Conservation (phyloP, 2,888 invertebrate species). For the Drosophila lutescens region DNA sequence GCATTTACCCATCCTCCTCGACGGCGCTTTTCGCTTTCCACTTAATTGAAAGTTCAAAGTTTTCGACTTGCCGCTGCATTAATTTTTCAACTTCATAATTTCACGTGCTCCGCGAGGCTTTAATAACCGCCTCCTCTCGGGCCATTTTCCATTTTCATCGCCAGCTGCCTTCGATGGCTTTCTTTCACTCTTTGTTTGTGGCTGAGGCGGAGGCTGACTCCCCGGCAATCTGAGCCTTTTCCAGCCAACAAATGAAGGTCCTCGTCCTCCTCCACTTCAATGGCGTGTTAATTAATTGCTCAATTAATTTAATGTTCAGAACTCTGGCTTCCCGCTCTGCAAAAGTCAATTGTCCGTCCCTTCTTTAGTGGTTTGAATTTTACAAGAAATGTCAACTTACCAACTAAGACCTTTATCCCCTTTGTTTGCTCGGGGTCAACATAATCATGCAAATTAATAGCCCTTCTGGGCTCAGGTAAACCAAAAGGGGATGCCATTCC, state of each 20-base stretch:
- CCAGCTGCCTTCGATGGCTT: conserved; percentile 65
- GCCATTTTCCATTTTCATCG: conserved; percentile 17
- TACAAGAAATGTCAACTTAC: conserved; percentile 63
- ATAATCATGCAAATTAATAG: conserved; percentile 55
- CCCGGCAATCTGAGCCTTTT: conserved; percentile 48
- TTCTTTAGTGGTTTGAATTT: conserved; percentile 56
- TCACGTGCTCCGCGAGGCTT: conserved; percentile 62
- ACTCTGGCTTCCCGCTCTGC: conserved; percentile 17
- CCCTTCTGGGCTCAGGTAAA: conserved; percentile 16
- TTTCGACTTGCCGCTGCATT: conserved; percentile 76
- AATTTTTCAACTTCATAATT: conserved; percentile 78
- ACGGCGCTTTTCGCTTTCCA: conserved; percentile 48
- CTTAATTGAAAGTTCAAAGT: conserved; percentile 78
- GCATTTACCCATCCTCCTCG: conserved; percentile 40
- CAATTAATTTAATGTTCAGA: conserved; percentile 81
- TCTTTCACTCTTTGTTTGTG: conserved; percentile 61
- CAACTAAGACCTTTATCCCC: conserved; percentile 21
- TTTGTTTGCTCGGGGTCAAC: conserved; percentile 32
- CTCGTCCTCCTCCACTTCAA: conserved; percentile 47
- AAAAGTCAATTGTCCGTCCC: conserved; percentile 73
- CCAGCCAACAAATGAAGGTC: conserved; percentile 29
- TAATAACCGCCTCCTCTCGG: conserved; percentile 59
- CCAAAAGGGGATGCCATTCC: conserved; percentile 15
- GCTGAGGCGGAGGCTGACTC: conserved; percentile 29
- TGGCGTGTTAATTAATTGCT: conserved; percentile 82